Evolutionary conservation across 2,797 vertebrate genomes (phyloP), one percentile per base, ranked within the genome.

Genomic region (Malacoctenus gilli): DNA sequence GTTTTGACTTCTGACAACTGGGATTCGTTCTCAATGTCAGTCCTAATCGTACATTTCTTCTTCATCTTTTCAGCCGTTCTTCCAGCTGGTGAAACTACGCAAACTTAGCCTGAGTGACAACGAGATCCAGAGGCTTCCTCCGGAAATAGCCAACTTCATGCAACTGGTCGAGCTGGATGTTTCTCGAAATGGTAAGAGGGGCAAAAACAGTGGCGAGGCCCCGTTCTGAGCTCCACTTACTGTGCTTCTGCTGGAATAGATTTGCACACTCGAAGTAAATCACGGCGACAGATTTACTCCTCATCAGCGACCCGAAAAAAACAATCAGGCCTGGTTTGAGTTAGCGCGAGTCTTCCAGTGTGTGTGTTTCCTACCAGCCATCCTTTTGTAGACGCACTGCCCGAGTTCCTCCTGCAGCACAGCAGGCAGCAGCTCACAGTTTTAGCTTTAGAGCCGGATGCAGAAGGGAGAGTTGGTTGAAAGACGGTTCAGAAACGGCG

Each of bases 101-200:
- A 99, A 98, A 85, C 95, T 99, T 56, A 94, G 95, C 56, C 92
- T 99, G 82, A 98, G 97, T 75, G 97, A 99, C 90, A 99, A 99
- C 70, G 97, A 99, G 89, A 97, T 99, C 87, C 95, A 96, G 69
- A 91, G 93, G 10, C 93, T 99, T 75, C 95, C 97, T 52, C 91
- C 95, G 69, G 97, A 99, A 88, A 95, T 99, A 62, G 95, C 95
- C 0, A 98, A 99, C 92, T 96, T 99, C 84, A 96, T 96, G 94
- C 94, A 98, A 83, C 90, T 99, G 52, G 96, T 98, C 19, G 97
- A 99, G 70, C 94, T 99, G 20, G 97, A 99, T 42, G 88, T 98
- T 48, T 99, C 97, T 62, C 92, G 97, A 83, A 99, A 99, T 76
- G 97, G 97, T 99, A 69, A 83, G 77, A 83, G 83, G 79, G 36